phyloP scores from a whole-genome alignment of 2,888 invertebrate genomes.

The Agrotis clavis region DNA sequence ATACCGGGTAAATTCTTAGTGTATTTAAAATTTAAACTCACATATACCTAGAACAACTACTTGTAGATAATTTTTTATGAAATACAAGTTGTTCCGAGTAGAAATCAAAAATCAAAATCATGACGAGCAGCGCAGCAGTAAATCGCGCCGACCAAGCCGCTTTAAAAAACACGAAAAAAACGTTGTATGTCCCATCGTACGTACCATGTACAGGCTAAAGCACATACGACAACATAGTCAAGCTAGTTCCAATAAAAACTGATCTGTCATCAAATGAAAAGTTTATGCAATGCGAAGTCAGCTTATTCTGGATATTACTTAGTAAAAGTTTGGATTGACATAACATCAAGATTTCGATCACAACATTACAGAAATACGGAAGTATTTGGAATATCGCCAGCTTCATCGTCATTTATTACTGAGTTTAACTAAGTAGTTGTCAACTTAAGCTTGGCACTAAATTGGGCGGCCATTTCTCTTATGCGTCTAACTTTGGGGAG shows the following conservation, averaged over 20 bases:
- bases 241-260: neutral
- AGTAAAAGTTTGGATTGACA: neutral
- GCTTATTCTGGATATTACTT: neutral
- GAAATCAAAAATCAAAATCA: no score
- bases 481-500: neutral
- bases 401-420: conserved; percentile 28
- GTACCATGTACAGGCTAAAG: no score
- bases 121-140: no score
- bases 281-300: neutral
- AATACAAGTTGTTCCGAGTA: no score
- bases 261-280: neutral
- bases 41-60: no score
- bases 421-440: conserved; percentile 40
- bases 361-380: conserved; percentile 9
- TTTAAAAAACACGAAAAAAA: no score
- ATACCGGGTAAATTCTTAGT: no score
- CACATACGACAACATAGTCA: neutral
- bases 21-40: no score
- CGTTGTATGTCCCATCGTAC: no score
- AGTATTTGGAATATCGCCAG: conserved; percentile 43
- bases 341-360: conserved; percentile 13
- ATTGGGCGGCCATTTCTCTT: neutral
- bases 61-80: no score
- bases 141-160: no score
- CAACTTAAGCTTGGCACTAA: conserved; percentile 12